These are phyloP conservation scores for Melanophora roralis DNA, from an alignment of 2,888 invertebrate species.

Conservation along the genomic window DNA sequence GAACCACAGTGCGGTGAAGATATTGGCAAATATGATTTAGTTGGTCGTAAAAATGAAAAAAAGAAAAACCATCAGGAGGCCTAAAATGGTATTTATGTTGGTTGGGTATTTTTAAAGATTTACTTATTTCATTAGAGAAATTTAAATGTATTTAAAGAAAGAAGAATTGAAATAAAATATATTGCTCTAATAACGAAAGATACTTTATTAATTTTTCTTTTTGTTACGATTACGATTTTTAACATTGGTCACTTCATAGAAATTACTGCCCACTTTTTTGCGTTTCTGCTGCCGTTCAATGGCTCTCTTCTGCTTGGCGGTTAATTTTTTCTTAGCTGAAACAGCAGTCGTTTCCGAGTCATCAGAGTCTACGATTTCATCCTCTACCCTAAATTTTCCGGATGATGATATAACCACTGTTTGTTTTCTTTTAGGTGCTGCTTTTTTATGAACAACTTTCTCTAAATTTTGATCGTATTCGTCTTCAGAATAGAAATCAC, in stretches of 20 bases:
- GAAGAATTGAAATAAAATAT: conserved; percentile 9
- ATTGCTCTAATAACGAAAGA: conserved; percentile 3
- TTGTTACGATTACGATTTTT: conserved; percentile 90
- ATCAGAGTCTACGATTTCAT: conserved; percentile 70
- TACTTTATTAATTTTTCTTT: conserved; percentile 76
- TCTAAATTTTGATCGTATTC: conserved; percentile 79
- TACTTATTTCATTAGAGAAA: conserved; percentile 8
- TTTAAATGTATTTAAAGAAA: conserved; percentile 17
- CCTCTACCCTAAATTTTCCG: conserved; percentile 79
- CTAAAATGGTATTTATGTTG: background rate
- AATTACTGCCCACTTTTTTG: conserved; percentile 91
- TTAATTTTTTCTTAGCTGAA: conserved; percentile 79
- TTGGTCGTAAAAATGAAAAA: conserved; percentile 70
- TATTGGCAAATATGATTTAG: conserved; percentile 68
- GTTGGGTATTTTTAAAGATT: background rate
- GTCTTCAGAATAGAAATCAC: conserved; percentile 83
- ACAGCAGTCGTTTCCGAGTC: conserved; percentile 65
- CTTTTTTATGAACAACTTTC: conserved; percentile 73
- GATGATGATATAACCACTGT: conserved; percentile 78
- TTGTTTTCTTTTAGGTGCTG: conserved; percentile 76
- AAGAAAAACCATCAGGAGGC: conserved; percentile 62
- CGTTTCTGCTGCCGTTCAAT: conserved; percentile 85
- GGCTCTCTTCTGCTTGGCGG: conserved; percentile 87
- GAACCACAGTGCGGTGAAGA: conserved; percentile 66
- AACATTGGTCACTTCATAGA: conserved; percentile 92